Conservation (phyloP, 2,888 invertebrate species). For the Podotricha telesiphe region DNA sequence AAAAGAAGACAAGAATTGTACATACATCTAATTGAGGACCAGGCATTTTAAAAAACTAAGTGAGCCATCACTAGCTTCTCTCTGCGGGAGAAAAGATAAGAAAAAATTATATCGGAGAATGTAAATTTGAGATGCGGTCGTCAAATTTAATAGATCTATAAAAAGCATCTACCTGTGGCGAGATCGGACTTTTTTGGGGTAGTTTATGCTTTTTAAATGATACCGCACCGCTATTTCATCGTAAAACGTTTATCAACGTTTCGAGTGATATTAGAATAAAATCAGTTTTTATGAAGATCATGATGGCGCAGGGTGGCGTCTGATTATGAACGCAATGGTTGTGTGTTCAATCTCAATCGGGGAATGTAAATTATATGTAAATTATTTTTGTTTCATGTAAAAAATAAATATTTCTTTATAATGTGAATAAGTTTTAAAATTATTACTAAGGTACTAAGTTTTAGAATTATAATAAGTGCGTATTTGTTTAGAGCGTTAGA, state of each 20-base stretch:
- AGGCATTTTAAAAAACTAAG: background rate
- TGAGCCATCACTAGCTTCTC: background rate
- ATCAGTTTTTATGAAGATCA: background rate
- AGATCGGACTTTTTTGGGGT: slow-evolving; percentile 37
- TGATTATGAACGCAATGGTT: too few relatives aligned
- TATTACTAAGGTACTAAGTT: too few relatives aligned
- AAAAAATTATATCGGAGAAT: slow-evolving; percentile 1
- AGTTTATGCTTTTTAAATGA: slow-evolving; percentile 46
- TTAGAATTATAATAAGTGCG: too few relatives aligned
- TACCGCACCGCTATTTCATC: slow-evolving; percentile 63
- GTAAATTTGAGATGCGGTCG: background rate
- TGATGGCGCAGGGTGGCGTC: too few relatives aligned
- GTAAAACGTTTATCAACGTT: slow-evolving; percentile 70
- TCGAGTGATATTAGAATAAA: background rate
- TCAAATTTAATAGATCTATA: slow-evolving; percentile 24
- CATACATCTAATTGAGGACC: too few relatives aligned
- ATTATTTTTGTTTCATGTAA: too few relatives aligned
- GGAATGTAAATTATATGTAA: too few relatives aligned
- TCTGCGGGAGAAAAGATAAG: background rate
- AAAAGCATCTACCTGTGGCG: slow-evolving; percentile 45
- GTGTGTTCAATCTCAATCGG: too few relatives aligned
- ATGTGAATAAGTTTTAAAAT: too few relatives aligned
- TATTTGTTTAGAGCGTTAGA: too few relatives aligned
- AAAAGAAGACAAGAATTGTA: too few relatives aligned
- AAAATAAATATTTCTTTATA: too few relatives aligned